These are phyloP conservation scores for Iguana delicatissima DNA, from an alignment of 2,797 vertebrate species.

Conservation along the genomic window DNA sequence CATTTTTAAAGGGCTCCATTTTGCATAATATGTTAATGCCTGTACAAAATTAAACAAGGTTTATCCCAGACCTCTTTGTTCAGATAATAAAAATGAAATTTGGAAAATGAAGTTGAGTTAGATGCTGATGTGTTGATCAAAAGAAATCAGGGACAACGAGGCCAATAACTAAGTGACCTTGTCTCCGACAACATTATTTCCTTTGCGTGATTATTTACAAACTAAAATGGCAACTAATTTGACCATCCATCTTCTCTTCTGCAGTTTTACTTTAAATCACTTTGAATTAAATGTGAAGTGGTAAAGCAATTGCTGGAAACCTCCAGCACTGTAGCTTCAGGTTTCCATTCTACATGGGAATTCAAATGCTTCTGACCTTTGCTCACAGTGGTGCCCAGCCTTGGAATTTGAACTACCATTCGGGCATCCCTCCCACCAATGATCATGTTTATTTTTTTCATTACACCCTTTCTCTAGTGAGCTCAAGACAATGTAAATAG, in stretches of 20 bases:
- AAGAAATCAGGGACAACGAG: not conserved
- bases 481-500: too few relatives aligned
- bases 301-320: not conserved
- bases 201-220: not conserved
- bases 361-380: not conserved
- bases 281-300: not conserved
- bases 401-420: not conserved
- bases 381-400: not conserved
- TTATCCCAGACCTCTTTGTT: not conserved
- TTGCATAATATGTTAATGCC: slow-evolving; percentile 20
- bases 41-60: slow-evolving; percentile 32
- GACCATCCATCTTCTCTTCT: not conserved
- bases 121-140: not conserved
- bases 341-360: not conserved
- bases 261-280: not conserved
- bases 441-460: too few relatives aligned
- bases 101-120: not conserved
- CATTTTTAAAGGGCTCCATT: not conserved
- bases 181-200: not conserved
- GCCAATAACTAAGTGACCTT: too few relatives aligned
- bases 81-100: slow-evolving; percentile 33
- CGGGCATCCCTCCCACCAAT: too few relatives aligned
- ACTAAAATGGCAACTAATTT: not conserved
- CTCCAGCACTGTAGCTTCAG: too few relatives aligned
- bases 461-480: too few relatives aligned